These are phyloP conservation scores for Zaprionus tsacasi DNA, from an alignment of 1,140 invertebrate genomes.

Conservation along the genomic window DNA sequence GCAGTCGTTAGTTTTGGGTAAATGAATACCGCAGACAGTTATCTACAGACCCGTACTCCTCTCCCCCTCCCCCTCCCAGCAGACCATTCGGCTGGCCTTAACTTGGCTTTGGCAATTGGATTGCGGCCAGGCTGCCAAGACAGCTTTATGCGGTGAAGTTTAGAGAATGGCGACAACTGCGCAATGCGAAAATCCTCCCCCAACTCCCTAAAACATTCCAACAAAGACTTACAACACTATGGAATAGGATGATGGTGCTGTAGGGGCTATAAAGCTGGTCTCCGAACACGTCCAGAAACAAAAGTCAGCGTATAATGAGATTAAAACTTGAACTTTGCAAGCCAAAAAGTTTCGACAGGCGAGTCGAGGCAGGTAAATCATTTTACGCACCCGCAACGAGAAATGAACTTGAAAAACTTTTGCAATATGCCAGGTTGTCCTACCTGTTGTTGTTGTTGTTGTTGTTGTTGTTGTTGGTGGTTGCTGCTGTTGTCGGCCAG, in stretches of 20 bases:
- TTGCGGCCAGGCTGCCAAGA: slow-evolving; percentile 69
- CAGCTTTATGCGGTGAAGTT: slow-evolving; percentile 73
- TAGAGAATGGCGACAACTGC: slow-evolving; percentile 64
- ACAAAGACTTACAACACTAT: slow-evolving; percentile 34
- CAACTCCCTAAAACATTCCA: slow-evolving; percentile 27
- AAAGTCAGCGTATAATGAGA: slow-evolving; percentile 83
- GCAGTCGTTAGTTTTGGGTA: slow-evolving; percentile 34
- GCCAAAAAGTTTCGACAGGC: slow-evolving; percentile 75
- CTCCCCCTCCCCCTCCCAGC: not conserved
- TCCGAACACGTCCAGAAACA: slow-evolving; percentile 67
- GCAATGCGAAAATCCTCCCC: slow-evolving; percentile 60
- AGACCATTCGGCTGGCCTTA: not conserved
- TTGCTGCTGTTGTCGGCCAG: slow-evolving; percentile 4
- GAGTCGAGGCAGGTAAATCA: slow-evolving; percentile 73
- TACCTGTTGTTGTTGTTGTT: slow-evolving; percentile 14
- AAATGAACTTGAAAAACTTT: slow-evolving; percentile 78
- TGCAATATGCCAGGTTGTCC: slow-evolving; percentile 63
- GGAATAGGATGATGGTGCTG: too few species aligned
- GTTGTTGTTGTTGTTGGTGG: not conserved
- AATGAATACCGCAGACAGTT: slow-evolving; percentile 69
- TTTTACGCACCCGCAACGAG: slow-evolving; percentile 78
- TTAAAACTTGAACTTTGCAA: slow-evolving; percentile 81
- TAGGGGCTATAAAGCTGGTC: slow-evolving; percentile 7
- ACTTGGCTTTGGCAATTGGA: slow-evolving; percentile 71
- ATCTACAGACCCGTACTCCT: slow-evolving; percentile 11